Evolutionary conservation across 2,888 invertebrate species (phyloP).

Genomic region (Drosophila pegasa): DNA sequence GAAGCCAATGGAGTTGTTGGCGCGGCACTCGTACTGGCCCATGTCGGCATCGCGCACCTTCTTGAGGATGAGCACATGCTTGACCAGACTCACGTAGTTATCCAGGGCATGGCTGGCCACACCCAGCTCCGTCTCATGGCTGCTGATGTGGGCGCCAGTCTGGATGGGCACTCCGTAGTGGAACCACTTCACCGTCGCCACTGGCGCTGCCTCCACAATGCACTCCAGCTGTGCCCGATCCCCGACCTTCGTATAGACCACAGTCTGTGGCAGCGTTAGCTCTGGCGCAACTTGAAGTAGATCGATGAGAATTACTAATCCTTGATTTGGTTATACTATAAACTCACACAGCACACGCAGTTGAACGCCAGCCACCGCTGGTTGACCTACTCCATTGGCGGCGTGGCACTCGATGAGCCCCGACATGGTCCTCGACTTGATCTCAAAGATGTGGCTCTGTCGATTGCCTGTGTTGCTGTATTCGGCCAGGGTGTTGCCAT

Average conservation of each 20-base stretch:
- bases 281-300: conserved; percentile 90
- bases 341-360: conserved; percentile 90
- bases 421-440: conserved; percentile 87
- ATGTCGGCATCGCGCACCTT: conserved; percentile 89
- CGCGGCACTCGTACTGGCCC: conserved; percentile 92
- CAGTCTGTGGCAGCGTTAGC: conserved; percentile 87
- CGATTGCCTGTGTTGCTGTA: conserved; percentile 79
- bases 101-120: conserved; percentile 84
- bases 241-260: conserved; percentile 91
- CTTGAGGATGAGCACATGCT: conserved; percentile 89
- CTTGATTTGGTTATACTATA: accelerated
- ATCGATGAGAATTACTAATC: neutral
- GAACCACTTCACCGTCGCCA: conserved; percentile 89
- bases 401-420: conserved; percentile 91
- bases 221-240: conserved; percentile 90
- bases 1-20: conserved; percentile 90
- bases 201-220: conserved; percentile 89
- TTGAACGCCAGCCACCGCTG: conserved; percentile 88
- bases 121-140: conserved; percentile 84
- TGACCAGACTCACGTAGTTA: conserved; percentile 86
- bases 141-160: conserved; percentile 83
- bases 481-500: conserved; percentile 73
- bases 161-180: conserved; percentile 87
- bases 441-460: conserved; percentile 81
- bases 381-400: conserved; percentile 90